These are phyloP conservation scores for Agrotis puta DNA, from an alignment of 2,888 invertebrate genomes.

Conservation along the genomic window DNA sequence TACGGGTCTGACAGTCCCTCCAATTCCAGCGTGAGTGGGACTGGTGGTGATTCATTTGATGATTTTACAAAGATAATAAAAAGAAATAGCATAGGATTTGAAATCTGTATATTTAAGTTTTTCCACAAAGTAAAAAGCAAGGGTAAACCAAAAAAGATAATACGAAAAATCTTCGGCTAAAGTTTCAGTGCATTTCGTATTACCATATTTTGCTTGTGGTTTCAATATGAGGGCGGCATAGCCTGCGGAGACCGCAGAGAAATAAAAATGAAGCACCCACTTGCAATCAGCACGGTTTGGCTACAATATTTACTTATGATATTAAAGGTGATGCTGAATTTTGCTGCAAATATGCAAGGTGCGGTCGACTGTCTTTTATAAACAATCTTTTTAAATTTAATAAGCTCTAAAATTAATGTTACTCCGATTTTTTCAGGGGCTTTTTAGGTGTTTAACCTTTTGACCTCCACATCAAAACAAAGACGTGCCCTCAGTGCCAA, in stretches of 20 bases:
- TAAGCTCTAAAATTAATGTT: too few species aligned
- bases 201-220: slow-evolving; percentile 48
- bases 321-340: slow-evolving; percentile 38
- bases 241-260: slow-evolving; percentile 10
- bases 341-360: slow-evolving; percentile 6
- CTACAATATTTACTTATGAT: slow-evolving; percentile 47
- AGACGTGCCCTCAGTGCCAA: too few species aligned
- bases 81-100: too few species aligned
- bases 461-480: too few species aligned
- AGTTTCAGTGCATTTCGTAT: slow-evolving; percentile 44
- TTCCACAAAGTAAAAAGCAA: background rate
- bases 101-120: too few species aligned
- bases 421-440: too few species aligned
- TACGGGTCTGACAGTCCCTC: too few species aligned
- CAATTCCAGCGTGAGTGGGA: too few species aligned
- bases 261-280: slow-evolving; percentile 51
- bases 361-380: background rate
- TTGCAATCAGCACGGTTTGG: slow-evolving; percentile 39
- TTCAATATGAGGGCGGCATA: slow-evolving; percentile 41
- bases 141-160: slow-evolving; percentile 7
- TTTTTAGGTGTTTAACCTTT: background rate
- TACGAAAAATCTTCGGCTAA: background rate
- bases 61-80: too few species aligned
- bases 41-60: too few species aligned
- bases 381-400: background rate